phyloP scores from a whole-genome alignment of 1,140 invertebrate genomes.

The Nephotettix cincticeps region DNA sequence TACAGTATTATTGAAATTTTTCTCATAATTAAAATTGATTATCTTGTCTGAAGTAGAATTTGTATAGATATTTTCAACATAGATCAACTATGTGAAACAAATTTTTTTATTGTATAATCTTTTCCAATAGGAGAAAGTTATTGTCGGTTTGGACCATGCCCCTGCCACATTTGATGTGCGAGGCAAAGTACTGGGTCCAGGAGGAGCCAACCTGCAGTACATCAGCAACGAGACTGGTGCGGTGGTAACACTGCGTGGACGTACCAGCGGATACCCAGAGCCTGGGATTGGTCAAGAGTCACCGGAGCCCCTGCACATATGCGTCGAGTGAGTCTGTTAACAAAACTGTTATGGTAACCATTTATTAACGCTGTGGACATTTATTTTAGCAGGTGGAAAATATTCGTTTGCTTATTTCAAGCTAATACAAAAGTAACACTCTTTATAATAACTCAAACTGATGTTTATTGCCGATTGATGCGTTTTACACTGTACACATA shows the following conservation, averaged over 20 bases:
- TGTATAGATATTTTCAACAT: slow-evolving; percentile 11
- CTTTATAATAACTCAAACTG: too few species aligned
- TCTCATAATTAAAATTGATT: too few species aligned
- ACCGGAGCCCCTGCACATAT: slow-evolving; percentile 76
- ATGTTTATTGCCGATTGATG: too few species aligned
- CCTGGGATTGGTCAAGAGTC: slow-evolving; percentile 60
- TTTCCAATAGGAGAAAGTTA: slow-evolving; percentile 71
- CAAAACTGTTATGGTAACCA: too few species aligned
- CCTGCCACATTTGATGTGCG: slow-evolving; percentile 73
- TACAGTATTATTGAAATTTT: too few species aligned
- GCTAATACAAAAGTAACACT: too few species aligned
- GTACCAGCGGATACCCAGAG: slow-evolving; percentile 65
- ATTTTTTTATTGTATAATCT: slow-evolving; percentile 26
- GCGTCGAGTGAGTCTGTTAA: slow-evolving; percentile 70
- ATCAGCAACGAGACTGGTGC: slow-evolving; percentile 76
- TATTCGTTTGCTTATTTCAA: too few species aligned
- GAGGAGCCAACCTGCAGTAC: slow-evolving; percentile 73
- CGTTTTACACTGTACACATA: too few species aligned
- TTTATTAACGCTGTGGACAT: too few species aligned
- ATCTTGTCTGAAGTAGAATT: slow-evolving; percentile 16
- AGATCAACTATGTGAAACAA: slow-evolving; percentile 23
- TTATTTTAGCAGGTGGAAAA: too few species aligned
- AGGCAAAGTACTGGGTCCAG: slow-evolving; percentile 66
- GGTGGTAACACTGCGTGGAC: slow-evolving; percentile 68
- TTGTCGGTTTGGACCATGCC: slow-evolving; percentile 73